A percentile compares a stretch with the other conserved stretches of the same genome.
Evolutionary conservation across 2,888 invertebrate genomes (phyloP).

Genomic region (Catocala sponsa): DNA sequence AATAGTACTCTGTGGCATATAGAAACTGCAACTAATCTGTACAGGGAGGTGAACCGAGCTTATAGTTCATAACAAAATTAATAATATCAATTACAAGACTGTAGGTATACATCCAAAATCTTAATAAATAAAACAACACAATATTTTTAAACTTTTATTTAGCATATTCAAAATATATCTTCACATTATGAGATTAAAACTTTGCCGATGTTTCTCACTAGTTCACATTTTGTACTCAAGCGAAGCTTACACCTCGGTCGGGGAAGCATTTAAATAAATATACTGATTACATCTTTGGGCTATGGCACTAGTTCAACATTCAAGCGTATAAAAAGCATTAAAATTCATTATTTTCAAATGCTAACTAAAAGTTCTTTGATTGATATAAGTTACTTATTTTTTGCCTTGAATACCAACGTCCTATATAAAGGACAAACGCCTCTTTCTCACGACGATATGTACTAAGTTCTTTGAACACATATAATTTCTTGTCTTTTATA

Average conservation of each 20-base stretch:
- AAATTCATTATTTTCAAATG: constrained; percentile 15
- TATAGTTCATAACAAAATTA: no score
- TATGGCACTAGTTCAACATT: constrained; percentile 46
- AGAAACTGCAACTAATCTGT: no score
- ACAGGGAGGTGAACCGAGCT: no score
- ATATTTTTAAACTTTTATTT: constrained; percentile 56
- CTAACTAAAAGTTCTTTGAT: constrained; percentile 25
- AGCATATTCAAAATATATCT: constrained; percentile 83
- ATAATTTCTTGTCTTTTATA: not conserved
- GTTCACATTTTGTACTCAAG: constrained; percentile 74
- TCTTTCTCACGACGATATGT: not conserved
- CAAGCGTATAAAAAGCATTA: constrained; percentile 21
- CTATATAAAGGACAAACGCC: not conserved
- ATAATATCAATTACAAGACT: no score
- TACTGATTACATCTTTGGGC: constrained; percentile 31
- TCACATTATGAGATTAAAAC: constrained; percentile 67
- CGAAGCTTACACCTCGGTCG: constrained; percentile 59
- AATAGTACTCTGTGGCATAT: no score
- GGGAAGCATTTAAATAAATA: constrained; percentile 25
- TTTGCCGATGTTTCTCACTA: constrained; percentile 57
- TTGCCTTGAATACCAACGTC: not conserved
- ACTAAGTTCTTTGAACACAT: constrained; percentile 1
- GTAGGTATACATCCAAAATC: not conserved
- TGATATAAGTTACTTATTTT: not conserved
- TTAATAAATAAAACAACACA: constrained; percentile 14